Percentiles rank a stretch among this genome's conserved stretches.
These are phyloP conservation scores for Melikaiella ostensackeni DNA, from an alignment of 2,888 invertebrate species.

Conservation along the genomic window DNA sequence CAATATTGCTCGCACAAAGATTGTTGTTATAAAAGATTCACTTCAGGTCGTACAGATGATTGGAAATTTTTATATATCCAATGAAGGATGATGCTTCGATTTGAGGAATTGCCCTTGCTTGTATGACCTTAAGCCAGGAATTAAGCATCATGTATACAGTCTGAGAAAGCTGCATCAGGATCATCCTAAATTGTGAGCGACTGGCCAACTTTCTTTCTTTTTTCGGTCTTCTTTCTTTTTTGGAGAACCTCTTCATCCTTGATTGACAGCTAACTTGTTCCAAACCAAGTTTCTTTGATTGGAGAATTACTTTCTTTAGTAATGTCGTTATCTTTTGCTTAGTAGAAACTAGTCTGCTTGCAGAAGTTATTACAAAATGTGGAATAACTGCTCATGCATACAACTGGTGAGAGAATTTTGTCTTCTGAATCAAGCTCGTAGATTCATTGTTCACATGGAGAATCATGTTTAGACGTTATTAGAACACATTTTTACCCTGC, in stretches of 20 bases:
- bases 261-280: no score
- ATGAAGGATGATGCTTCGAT: slow-evolving; percentile 11
- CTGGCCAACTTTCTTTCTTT: not conserved
- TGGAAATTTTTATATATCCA: slow-evolving; percentile 28
- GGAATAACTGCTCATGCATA: no score
- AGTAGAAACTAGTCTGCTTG: no score
- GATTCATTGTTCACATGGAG: no score
- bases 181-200: not conserved
- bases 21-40: slow-evolving; percentile 25
- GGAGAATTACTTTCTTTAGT: no score
- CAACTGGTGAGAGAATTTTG: no score
- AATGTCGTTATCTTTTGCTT: no score
- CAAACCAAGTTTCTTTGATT: no score
- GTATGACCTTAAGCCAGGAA: not conserved
- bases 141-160: not conserved
- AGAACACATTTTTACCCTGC: no score
- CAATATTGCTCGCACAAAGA: slow-evolving; percentile 7
- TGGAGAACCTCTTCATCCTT: not conserved
- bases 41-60: slow-evolving; percentile 24
- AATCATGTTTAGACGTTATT: no score
- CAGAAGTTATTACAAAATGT: no score
- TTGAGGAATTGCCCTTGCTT: not conserved
- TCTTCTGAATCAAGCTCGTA: no score
- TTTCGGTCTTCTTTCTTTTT: not conserved
- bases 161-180: not conserved